Percentiles rank a stretch among this genome's conserved stretches.
Conservation (phyloP, 1,140 invertebrate species). For the Rhagoletis pomonella region DNA sequence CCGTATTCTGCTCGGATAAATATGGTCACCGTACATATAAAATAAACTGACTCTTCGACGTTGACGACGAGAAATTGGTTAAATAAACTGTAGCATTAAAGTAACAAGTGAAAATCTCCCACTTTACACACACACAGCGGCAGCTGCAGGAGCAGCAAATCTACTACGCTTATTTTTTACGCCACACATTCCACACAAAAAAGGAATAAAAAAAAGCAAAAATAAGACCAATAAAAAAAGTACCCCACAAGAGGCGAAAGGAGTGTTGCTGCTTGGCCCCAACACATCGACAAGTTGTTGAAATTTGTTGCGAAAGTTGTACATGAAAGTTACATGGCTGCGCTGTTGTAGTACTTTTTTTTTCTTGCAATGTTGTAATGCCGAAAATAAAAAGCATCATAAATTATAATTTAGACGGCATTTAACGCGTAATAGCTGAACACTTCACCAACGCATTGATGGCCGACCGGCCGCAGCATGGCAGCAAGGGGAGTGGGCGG, state of each 20-base stretch:
- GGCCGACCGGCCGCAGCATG: neutral
- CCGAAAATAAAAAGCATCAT: conserved; percentile 39
- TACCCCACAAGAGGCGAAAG: neutral
- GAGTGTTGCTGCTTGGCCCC: neutral
- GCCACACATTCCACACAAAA: neutral
- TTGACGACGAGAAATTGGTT: neutral
- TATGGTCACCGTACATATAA: no score
- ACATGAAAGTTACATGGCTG: conserved; percentile 5
- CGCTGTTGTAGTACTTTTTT: neutral
- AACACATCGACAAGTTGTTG: conserved; percentile 16
- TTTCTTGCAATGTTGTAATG: neutral
- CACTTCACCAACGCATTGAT: conserved; percentile 47
- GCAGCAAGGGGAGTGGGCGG: neutral
- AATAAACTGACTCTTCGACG: neutral
- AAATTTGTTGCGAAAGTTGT: conserved; percentile 35
- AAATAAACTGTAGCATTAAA: conserved; percentile 45
- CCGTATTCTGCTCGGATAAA: no score
- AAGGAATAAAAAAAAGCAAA: neutral
- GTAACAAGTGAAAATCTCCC: conserved; percentile 45
- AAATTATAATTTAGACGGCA: conserved; percentile 50
- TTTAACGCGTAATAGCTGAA: conserved; percentile 31
- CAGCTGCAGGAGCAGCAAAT: neutral
- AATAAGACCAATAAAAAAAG: neutral
- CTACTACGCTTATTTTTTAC: conserved; percentile 29
- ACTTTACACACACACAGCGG: neutral